Evolutionary conservation across 2,113 vertebrate species (phyloP), one percentile per base, ranked within the genome.

Genomic region (Syngnathus floridae): DNA sequence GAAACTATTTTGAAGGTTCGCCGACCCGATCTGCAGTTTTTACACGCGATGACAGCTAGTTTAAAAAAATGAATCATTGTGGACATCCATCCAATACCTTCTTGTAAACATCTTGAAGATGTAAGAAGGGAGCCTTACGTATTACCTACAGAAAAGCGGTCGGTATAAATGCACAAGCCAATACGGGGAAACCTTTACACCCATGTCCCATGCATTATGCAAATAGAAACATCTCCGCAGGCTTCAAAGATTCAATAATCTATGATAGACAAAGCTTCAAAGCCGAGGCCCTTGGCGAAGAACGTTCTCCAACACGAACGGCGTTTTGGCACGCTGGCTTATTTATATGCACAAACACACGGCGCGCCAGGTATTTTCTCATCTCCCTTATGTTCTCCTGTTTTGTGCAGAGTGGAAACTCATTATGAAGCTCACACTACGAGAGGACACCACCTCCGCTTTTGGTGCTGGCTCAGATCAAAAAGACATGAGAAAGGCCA

Each of bases 231-330:
- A 64, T 67, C 65, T 38, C 64, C 64, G 67, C 49, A 58, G 31
- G 70, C 79, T 81, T 88, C 76, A 84, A 82, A 83, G 70, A 80
- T 82, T 71, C 61, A 68, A 61, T 21, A 56, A 71, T 73, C 79
- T 66, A 73, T 73, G 57, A 71, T 21, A 79, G 68, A 81, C 83
- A 82, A 83, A 82, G 73, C 74, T 84, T 85, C 74, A 84, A 85
- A 85, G 77, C 45, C 55, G 70, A 69, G 62, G 52, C 65, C 67
- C 57, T 73, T 46, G 67, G 70, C 72, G 66, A 68, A 65, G 67
- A 70, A 81, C 65, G 78, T 76, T 76, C 62, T 62, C 60, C 59
- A 67, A 70, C 64, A 70, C 59, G 59, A 78, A 55, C 48, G 48
- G 55, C 55, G n/a, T 67, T 70, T 69, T 65, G 59, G 59, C 22